These are phyloP conservation scores for Drosophila crucigera DNA, from an alignment of 2,888 invertebrate genomes.

Conservation along the genomic window DNA sequence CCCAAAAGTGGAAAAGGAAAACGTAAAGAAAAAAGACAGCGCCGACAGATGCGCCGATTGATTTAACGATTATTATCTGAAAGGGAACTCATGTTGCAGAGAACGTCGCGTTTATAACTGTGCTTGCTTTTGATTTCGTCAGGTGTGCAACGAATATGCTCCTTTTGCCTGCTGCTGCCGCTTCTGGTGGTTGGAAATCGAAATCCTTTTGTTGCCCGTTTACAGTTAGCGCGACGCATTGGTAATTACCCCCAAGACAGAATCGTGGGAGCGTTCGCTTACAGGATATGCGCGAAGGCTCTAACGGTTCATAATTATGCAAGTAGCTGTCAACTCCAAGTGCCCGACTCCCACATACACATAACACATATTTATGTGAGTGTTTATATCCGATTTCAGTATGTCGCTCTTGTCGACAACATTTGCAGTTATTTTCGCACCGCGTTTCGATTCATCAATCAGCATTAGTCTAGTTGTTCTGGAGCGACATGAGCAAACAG, in stretches of 20 bases:
- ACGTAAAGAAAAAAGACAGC: conserved; percentile 44
- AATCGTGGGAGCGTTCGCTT: conserved; percentile 55
- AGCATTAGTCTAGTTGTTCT: conserved; percentile 67
- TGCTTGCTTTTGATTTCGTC: conserved; percentile 78
- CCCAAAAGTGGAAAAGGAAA: conserved; percentile 57
- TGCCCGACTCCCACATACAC: conserved; percentile 24
- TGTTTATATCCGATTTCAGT: conserved; percentile 34
- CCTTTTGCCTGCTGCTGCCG: conserved; percentile 39
- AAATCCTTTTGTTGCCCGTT: conserved; percentile 78
- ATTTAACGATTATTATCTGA: conserved; percentile 46
- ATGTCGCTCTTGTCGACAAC: conserved; percentile 29
- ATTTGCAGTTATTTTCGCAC: conserved; percentile 43
- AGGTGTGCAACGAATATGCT: conserved; percentile 58
- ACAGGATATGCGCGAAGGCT: conserved; percentile 61
- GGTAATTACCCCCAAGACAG: conserved; percentile 46
- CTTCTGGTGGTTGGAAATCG: conserved; percentile 65
- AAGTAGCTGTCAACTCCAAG: conserved; percentile 47
- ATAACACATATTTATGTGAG: conserved; percentile 3
- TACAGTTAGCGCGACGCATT: conserved; percentile 66
- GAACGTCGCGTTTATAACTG: conserved; percentile 61
- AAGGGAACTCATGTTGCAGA: conserved; percentile 62
- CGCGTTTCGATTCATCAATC: conserved; percentile 61
- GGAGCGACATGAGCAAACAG: conserved; percentile 32
- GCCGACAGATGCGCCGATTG: conserved; percentile 73
- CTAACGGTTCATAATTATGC: conserved; percentile 76